Percentiles rank a stretch among this genome's conserved stretches.
phyloP scores from a whole-genome alignment of 2,888 invertebrate genomes.

The Anodontia alba region DNA sequence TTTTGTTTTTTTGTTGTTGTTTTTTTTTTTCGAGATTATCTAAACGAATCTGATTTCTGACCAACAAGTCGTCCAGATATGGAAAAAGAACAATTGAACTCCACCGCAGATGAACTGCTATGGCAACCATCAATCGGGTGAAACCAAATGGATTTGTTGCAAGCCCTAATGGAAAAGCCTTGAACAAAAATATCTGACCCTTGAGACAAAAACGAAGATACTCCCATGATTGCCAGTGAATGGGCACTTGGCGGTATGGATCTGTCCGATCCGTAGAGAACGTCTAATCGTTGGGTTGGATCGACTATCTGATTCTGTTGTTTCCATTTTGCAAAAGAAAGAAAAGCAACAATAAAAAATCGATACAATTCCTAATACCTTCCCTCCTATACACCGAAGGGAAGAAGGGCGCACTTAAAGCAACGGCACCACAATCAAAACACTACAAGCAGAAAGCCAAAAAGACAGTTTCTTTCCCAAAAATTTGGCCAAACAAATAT shows the following conservation, averaged over 20 bases:
- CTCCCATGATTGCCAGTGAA: background rate
- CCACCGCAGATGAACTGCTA: background rate
- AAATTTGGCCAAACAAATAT: no score
- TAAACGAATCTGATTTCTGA: background rate
- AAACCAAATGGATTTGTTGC: background rate
- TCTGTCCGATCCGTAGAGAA: background rate
- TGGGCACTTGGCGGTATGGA: background rate
- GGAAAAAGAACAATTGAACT: background rate
- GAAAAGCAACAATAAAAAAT: no score
- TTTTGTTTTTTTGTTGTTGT: no score
- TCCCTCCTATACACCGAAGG: no score
- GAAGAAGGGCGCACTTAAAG: no score
- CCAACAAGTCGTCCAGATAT: constrained; percentile 7
- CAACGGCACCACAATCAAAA: no score
- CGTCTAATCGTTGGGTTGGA: background rate
- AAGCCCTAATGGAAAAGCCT: constrained; percentile 1
- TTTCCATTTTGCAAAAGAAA: no score
- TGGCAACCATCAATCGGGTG: background rate
- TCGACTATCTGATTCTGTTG: background rate
- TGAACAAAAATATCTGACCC: background rate
- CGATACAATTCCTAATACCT: no score
- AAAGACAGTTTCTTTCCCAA: no score
- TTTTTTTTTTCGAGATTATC: no score
- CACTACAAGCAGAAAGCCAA: no score
- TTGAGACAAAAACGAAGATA: no score